These are phyloP conservation scores for Drosophila varians DNA, from an alignment of 1,140 invertebrate genomes.

Conservation along the genomic window DNA sequence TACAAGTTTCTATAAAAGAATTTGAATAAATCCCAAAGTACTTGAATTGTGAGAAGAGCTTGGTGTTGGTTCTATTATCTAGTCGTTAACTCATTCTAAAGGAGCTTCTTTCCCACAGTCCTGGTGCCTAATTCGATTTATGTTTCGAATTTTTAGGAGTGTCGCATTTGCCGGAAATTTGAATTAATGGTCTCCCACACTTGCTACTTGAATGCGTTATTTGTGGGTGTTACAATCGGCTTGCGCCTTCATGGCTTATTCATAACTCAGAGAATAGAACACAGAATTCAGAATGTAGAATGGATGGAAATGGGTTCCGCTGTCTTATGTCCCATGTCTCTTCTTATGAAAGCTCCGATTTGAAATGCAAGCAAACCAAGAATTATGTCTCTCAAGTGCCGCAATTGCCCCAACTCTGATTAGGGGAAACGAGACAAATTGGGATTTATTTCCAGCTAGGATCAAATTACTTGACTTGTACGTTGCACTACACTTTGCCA, in stretches of 20 bases:
- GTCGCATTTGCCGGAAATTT: constrained; percentile 35
- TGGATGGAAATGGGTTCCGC: constrained; percentile 51
- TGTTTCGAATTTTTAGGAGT: constrained; percentile 54
- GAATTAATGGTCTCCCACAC: constrained; percentile 49
- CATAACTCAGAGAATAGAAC: constrained; percentile 71
- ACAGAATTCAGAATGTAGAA: constrained; percentile 41
- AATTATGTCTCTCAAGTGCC: constrained; percentile 16
- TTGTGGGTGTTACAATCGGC: constrained; percentile 13
- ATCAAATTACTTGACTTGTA: not conserved
- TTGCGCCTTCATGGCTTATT: constrained; percentile 54
- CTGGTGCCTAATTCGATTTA: constrained; percentile 66
- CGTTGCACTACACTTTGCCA: not conserved
- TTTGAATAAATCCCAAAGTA: no score
- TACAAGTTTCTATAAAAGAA: not conserved
- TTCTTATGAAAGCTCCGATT: constrained; percentile 13
- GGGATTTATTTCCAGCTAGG: constrained; percentile 1
- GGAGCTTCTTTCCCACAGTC: constrained; percentile 7
- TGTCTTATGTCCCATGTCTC: constrained; percentile 10
- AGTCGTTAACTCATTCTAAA: constrained; percentile 9
- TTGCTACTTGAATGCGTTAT: constrained; percentile 22
- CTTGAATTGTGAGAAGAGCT: no score
- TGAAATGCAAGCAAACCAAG: constrained; percentile 44
- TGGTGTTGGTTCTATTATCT: not conserved
- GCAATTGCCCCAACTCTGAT: constrained; percentile 23
- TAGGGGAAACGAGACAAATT: constrained; percentile 5